Conservation (phyloP, 2,888 invertebrate genomes). For the Timema cristinae region DNA sequence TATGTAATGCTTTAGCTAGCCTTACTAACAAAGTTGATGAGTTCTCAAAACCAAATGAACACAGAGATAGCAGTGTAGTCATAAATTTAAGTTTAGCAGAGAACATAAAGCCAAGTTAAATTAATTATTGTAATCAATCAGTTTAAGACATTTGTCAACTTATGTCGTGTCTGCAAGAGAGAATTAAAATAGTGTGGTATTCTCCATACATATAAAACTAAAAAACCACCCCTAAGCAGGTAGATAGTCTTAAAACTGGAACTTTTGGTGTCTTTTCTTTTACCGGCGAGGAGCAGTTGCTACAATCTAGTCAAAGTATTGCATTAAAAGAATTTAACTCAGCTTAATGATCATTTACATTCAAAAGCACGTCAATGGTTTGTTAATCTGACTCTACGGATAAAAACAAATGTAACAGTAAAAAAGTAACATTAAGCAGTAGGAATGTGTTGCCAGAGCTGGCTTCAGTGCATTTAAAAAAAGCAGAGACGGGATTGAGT, state of each 20-base stretch:
- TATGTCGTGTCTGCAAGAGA: background rate
- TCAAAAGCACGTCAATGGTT: background rate
- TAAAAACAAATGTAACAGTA: too few relatives aligned
- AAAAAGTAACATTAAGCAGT: too few relatives aligned
- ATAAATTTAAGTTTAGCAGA: background rate
- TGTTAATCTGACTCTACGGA: too few relatives aligned
- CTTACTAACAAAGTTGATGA: background rate
- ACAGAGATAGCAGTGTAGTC: background rate
- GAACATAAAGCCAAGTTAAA: background rate
- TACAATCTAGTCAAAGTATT: background rate
- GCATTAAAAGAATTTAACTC: background rate
- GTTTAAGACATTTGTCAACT: conserved; percentile 6
- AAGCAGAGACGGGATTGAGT: too few relatives aligned
- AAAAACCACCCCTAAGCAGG: background rate
- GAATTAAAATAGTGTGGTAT: background rate
- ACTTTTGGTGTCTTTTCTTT: background rate
- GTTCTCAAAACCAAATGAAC: conserved; percentile 4
- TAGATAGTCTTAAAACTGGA: background rate
- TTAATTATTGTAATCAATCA: background rate
- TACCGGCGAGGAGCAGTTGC: background rate
- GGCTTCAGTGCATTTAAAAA: too few relatives aligned
- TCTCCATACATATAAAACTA: background rate
- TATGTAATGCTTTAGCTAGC: background rate
- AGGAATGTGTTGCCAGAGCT: too few relatives aligned
- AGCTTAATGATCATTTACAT: background rate